Base-by-base conservation (phyloP, 2,113 vertebrate species). In the Callaeas wilsoni region DNA sequence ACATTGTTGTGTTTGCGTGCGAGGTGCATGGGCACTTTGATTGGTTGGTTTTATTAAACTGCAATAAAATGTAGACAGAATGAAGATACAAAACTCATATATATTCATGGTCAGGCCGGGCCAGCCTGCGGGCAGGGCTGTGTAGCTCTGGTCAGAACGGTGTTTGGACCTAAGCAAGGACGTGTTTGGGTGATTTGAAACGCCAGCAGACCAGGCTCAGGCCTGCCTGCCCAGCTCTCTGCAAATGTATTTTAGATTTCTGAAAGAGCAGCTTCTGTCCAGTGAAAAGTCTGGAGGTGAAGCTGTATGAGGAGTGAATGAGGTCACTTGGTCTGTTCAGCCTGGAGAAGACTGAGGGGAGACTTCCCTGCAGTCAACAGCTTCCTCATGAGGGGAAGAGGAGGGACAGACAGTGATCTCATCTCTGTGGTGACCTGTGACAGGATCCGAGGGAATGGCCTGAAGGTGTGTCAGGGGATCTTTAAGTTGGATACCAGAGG, bases 141-240 rank as follows among this genome's bases (percentile, higher is more conserved):
- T 3, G 10, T 30, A 65, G 60, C 19, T 65, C 35, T 0, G 0
- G 20, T 49, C 0, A 0, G 52, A 57, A 75, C 21, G 70, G 35
- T 21, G 35, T 26, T 14, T 49, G 35, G 60, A 67, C 25, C n/a
- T n/a, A 56, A 49, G 42, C 0, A 0, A 75, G 25, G 60, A 65
- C 0, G 0, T 13, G 17, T 85, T 42, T 57, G 44, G 30, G 42
- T 32, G 26, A 76, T 76, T 22, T 67, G 52, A 67, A 76, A 76
- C 4, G 9, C 21, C 71, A 59, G 22, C 21, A 85, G 44, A 86
- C 44, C 21, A 59, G 62, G 26, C 13, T 59, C 67, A 52, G n/a
- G 44, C 32, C 37, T 42, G 14, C 32, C 32, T 68, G 44, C 32
- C 37, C 53, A 37, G 17, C 6, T 59, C 52, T 44, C 32, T 50